phyloP scores from a whole-genome alignment of 2,797 vertebrate genomes.

The Tragopan temminckii region DNA sequence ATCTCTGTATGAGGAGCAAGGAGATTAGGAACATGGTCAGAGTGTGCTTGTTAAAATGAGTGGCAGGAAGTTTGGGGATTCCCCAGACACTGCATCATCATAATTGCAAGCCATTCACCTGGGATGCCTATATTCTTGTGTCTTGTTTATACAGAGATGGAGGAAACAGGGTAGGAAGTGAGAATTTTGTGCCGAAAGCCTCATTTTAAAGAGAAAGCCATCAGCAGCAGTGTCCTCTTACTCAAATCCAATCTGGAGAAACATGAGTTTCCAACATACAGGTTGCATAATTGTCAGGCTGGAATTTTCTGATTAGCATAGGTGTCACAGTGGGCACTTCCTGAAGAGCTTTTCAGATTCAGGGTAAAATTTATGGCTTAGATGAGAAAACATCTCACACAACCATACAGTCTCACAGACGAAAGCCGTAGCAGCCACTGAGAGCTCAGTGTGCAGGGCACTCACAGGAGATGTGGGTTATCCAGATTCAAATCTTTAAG shows the following conservation, averaged over 20 bases:
- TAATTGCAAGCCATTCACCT: neutral
- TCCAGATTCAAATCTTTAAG: neutral
- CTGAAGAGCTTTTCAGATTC: neutral
- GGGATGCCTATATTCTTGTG: neutral
- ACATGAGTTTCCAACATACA: neutral
- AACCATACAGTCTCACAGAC: neutral
- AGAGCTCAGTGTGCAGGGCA: neutral
- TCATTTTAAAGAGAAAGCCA: neutral
- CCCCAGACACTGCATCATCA: accelerated
- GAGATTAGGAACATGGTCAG: neutral
- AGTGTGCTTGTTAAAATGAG: neutral
- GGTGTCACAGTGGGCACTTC: neutral
- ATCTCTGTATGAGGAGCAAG: neutral
- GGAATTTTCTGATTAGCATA: neutral
- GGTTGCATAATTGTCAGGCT: neutral
- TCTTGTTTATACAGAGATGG: neutral
- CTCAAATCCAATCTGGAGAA: neutral
- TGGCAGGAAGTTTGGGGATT: neutral
- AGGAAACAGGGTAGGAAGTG: neutral
- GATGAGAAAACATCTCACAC: neutral
- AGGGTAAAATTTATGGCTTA: neutral
- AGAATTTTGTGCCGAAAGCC: neutral
- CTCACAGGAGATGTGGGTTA: neutral
- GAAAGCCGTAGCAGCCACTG: neutral
- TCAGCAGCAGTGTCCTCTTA: neutral